These are phyloP conservation scores for Papilio polyxenes DNA, from an alignment of 1,140 invertebrate species.

Conservation along the genomic window DNA sequence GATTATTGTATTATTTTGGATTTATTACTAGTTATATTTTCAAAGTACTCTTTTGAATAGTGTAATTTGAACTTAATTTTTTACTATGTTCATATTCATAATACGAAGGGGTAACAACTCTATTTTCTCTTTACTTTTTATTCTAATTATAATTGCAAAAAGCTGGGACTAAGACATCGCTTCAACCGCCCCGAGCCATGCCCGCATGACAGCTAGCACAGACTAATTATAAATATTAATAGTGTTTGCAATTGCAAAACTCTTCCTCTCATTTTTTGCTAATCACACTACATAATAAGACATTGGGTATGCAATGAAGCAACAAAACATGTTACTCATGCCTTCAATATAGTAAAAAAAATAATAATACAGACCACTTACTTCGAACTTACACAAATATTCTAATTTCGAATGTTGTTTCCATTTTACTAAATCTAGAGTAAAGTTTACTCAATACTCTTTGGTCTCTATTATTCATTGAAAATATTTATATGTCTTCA, in stretches of 20 bases:
- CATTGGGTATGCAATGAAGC: constrained; percentile 19
- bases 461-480: no score
- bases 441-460: no score
- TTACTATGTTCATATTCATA: not conserved
- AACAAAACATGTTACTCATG: constrained; percentile 18
- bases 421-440: no score
- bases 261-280: constrained; percentile 34
- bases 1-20: not conserved
- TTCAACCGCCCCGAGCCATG: constrained; percentile 30
- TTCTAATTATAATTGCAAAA: constrained; percentile 32
- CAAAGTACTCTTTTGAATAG: not conserved
- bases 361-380: constrained; percentile 12
- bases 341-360: constrained; percentile 6
- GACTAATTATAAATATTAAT: constrained; percentile 50
- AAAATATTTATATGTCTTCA: no score
- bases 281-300: constrained; percentile 30
- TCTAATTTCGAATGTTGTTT: not conserved
- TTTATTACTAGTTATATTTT: not conserved
- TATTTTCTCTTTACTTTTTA: not conserved
- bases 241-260: constrained; percentile 40
- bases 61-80: not conserved
- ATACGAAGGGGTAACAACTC: not conserved
- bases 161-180: constrained; percentile 35
- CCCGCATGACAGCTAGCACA: constrained; percentile 48
- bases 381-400: not conserved